These are phyloP conservation scores for Rhinogobius similis DNA, from an alignment of 2,113 vertebrate genomes.

Conservation along the genomic window DNA sequence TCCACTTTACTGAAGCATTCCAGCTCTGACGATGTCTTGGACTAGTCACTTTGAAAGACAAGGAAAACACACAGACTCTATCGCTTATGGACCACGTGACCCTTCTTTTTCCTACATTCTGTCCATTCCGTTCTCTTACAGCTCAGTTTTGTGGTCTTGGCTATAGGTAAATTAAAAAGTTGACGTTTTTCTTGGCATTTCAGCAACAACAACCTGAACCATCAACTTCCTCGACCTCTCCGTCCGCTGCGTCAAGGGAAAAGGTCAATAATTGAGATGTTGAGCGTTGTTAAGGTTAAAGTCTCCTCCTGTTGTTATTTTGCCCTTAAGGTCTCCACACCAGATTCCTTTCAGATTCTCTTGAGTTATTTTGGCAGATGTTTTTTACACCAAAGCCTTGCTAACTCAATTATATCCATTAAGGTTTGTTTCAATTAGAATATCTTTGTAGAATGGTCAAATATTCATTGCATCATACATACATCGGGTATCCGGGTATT, in stretches of 20 bases:
- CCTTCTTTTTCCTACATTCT: not conserved
- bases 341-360: not conserved
- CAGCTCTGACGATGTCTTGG: not conserved
- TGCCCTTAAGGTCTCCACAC: not conserved
- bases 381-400: too few species aligned
- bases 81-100: not conserved
- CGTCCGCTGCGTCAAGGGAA: not conserved
- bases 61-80: constrained; percentile 6
- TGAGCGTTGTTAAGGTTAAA: not conserved
- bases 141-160: not conserved
- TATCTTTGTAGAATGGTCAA: too few species aligned
- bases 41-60: constrained; percentile 15
- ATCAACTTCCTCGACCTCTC: not conserved
- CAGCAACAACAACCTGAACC: too few species aligned
- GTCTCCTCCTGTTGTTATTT: not conserved
- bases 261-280: not conserved
- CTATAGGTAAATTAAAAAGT: not conserved
- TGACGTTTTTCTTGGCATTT: too few species aligned
- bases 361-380: not conserved
- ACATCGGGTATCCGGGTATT: too few species aligned
- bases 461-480: too few species aligned
- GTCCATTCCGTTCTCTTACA: not conserved
- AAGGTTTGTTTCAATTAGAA: too few species aligned
- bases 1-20: constrained; percentile 42
- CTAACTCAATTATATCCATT: too few species aligned